Evolutionary conservation across 1,140 invertebrate species (phyloP).

Genomic region (Sitobion miscanthi): DNA sequence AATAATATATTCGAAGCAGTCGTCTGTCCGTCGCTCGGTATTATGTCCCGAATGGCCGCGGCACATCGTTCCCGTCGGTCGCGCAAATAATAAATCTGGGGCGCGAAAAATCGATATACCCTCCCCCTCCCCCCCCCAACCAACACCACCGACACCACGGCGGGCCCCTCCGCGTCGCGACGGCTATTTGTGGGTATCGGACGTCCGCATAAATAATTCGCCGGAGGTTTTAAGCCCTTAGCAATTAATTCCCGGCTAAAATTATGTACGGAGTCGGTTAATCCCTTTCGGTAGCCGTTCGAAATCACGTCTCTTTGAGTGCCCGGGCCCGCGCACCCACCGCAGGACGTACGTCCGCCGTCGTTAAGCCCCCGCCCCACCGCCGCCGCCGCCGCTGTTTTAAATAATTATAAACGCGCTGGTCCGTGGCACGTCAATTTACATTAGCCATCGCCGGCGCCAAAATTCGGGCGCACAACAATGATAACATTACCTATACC

Average conservation of each 20-base stretch:
- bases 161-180: neutral
- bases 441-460: constrained; percentile 3
- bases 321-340: neutral
- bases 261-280: constrained; percentile 49
- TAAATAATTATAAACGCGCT: constrained; percentile 44
- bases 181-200: constrained; percentile 4
- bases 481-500: neutral
- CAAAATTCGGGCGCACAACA: neutral
- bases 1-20: too few relatives aligned
- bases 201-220: constrained; percentile 41
- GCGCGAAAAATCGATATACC: neutral
- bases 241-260: constrained; percentile 51
- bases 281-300: constrained; percentile 47
- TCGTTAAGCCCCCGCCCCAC: neutral
- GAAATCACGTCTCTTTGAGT: constrained; percentile 37
- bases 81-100: neutral
- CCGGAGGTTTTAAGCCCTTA: constrained; percentile 15
- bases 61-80: neutral
- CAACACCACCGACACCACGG: too few relatives aligned
- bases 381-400: neutral
- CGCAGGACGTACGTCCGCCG: neutral
- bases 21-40: neutral
- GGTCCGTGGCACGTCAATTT: neutral
- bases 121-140: too few relatives aligned
- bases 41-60: neutral